These are phyloP conservation scores for Heliconius hermathena DNA, from an alignment of 1,140 invertebrate species.

Conservation along the genomic window DNA sequence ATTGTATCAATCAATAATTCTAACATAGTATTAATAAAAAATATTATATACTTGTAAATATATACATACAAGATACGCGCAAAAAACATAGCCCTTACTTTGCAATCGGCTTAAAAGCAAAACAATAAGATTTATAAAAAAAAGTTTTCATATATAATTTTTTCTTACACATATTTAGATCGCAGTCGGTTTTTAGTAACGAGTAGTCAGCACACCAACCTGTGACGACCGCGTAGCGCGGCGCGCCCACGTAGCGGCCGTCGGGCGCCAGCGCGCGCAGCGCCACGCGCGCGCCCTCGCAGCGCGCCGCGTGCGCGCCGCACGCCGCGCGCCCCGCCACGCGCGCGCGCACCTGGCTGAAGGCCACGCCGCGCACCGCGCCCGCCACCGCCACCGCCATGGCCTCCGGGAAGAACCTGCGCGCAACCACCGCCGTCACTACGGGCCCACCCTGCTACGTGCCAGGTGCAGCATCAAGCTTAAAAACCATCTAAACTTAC, in stretches of 20 bases:
- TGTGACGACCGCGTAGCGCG: conserved; percentile 45
- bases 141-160: too few relatives aligned
- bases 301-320: conserved; percentile 76
- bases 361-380: conserved; percentile 84
- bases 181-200: too few relatives aligned
- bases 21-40: too few relatives aligned
- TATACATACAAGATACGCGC: too few relatives aligned
- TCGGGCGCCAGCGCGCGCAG: conserved; percentile 83
- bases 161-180: too few relatives aligned
- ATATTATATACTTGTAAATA: too few relatives aligned
- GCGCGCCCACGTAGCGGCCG: conserved; percentile 84
- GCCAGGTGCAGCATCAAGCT: not conserved
- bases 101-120: too few relatives aligned
- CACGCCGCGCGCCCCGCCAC: conserved; percentile 64
- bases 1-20: too few relatives aligned
- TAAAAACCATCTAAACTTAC: conserved; percentile 72
- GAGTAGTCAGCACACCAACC: conserved; percentile 38
- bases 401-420: conserved; percentile 87
- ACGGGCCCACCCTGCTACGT: too few relatives aligned
- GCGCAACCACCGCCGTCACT: too few relatives aligned
- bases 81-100: too few relatives aligned
- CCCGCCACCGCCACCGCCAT: conserved; percentile 84
- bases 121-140: too few relatives aligned
- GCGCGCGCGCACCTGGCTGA: conserved; percentile 85
- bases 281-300: conserved; percentile 80